Conservation (phyloP, 2,113 vertebrate species). For the Paedocypris sp. region DNA sequence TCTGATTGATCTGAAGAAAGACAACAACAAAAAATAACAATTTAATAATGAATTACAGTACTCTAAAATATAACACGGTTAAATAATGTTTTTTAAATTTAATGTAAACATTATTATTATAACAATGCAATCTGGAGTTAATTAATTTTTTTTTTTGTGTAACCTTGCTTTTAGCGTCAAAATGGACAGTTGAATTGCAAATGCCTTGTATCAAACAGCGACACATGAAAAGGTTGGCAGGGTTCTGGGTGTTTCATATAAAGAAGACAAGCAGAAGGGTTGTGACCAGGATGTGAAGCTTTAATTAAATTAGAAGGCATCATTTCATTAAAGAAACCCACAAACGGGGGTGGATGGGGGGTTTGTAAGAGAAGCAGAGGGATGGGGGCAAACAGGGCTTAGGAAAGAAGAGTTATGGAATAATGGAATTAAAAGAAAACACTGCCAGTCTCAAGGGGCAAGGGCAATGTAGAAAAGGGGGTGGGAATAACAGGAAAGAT, state of each 20-base stretch:
- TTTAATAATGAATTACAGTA: too few relatives aligned
- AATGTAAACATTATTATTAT: too few relatives aligned
- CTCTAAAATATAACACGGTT: too few relatives aligned
- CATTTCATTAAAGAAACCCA: slow-evolving; percentile 33
- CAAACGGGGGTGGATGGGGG: background rate
- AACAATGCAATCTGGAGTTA: too few relatives aligned
- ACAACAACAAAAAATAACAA: background rate
- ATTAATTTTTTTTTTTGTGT: too few relatives aligned
- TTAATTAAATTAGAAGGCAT: slow-evolving; percentile 47
- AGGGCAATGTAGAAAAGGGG: background rate
- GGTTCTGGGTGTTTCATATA: slow-evolving; percentile 9
- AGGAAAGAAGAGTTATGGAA: slow-evolving; percentile 34
- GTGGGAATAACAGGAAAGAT: background rate
- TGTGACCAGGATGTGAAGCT: slow-evolving; percentile 33
- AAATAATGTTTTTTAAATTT: too few relatives aligned
- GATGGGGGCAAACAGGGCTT: background rate
- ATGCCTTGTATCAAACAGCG: background rate
- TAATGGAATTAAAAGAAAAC: slow-evolving; percentile 37
- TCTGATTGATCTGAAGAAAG: background rate
- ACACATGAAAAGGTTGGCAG: background rate
- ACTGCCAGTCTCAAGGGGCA: background rate
- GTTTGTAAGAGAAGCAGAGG: background rate
- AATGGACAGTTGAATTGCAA: slow-evolving; percentile 12
- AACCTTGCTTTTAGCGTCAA: slow-evolving; percentile 8
- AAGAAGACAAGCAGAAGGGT: background rate